phyloP scores from a whole-genome alignment of 2,113 vertebrate genomes.

The Pavo muticus region DNA sequence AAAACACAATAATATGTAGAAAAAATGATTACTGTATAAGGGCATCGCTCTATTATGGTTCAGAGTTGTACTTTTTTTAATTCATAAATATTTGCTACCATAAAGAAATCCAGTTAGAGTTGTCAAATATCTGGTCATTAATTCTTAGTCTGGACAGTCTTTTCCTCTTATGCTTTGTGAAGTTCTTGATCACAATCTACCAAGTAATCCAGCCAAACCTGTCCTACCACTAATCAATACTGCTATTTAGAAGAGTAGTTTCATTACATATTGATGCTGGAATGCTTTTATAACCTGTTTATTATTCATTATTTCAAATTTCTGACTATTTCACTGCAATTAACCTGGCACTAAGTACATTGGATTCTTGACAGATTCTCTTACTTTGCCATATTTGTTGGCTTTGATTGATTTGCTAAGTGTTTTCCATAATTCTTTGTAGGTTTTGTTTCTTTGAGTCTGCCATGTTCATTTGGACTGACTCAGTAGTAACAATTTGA shows the following conservation, averaged over 20 bases:
- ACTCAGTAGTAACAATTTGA: background rate
- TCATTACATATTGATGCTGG: background rate
- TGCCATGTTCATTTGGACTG: background rate
- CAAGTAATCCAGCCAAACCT: background rate
- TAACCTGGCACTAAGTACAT: background rate
- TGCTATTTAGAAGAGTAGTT: background rate
- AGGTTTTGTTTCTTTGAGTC: background rate
- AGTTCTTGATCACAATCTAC: background rate
- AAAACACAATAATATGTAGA: background rate
- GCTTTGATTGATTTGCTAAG: background rate
- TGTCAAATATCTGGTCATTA: background rate
- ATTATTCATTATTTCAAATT: background rate
- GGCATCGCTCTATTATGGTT: background rate
- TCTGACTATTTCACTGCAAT: slow-evolving; percentile 11
- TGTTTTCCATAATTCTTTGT: background rate
- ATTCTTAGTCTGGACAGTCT: background rate
- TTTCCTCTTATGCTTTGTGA: background rate
- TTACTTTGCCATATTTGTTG: background rate
- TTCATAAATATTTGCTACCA: background rate
- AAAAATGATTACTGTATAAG: background rate
- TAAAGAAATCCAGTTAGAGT: background rate
- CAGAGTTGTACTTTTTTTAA: background rate
- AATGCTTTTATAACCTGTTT: background rate
- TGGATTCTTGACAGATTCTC: background rate
- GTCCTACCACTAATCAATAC: background rate